These are phyloP conservation scores for Chionomys nivalis DNA, from an alignment of 2,113 vertebrate genomes.

Conservation along the genomic window DNA sequence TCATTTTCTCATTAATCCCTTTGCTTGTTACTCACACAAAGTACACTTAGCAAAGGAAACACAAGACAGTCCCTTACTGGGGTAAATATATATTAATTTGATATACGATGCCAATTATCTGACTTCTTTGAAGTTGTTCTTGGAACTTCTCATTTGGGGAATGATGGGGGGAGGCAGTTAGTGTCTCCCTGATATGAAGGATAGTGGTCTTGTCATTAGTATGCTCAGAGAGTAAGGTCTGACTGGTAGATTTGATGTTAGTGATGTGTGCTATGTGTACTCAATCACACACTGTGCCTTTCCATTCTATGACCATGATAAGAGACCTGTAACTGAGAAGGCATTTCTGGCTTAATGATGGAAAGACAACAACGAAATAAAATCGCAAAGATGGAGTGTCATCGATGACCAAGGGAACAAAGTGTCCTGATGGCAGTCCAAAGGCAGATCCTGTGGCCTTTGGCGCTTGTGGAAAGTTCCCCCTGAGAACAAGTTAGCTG, in stretches of 20 bases:
- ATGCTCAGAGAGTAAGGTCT: background rate
- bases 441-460: too few species aligned
- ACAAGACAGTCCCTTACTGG: background rate
- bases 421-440: too few species aligned
- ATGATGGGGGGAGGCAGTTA: background rate
- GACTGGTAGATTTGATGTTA: background rate
- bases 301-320: background rate
- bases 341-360: background rate
- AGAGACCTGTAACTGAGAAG: background rate
- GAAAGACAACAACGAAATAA: background rate
- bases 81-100: background rate
- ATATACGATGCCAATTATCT: background rate
- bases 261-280: background rate
- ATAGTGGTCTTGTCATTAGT: background rate
- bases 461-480: background rate
- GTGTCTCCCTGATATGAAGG: background rate
- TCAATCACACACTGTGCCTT: background rate
- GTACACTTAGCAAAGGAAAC: background rate
- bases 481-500: background rate
- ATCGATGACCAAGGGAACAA: background rate
- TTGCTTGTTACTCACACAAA: conserved; percentile 28
- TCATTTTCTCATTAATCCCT: conserved; percentile 44
- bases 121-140: background rate
- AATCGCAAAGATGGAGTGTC: background rate
- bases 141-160: background rate